Base-by-base conservation (phyloP, 2,888 invertebrate genomes). In the Arctia plantaginis region DNA sequence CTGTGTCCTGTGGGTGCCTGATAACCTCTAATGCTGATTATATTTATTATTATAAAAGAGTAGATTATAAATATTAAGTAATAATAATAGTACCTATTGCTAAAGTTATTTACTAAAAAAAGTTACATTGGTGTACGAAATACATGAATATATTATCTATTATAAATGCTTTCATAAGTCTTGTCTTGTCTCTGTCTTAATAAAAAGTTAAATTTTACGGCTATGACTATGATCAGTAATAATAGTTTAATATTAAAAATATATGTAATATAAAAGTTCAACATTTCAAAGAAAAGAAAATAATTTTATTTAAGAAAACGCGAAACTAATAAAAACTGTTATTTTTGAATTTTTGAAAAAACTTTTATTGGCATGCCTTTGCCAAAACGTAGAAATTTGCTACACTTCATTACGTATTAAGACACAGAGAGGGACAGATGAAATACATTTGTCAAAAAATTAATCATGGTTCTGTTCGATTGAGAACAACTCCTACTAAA, bases 351-450 rank as follows among this genome's bases (percentile, higher is more conserved):
- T 47, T 47, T 67, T 67, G 23, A 3, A 0, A 20, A 66, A 66
- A 66, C 27, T 30, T 55, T 55, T 55, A n/a, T n/a, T 55, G 55
- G 44, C 10, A 66, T 27, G 10, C 44, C 20, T 67, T 30, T 67
- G 67, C 66, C 66, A 67, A 67, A 67, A 44, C 44, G 30, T 44
- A 44, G n/a, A 66, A 30, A 44, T 41, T 47, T 30, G 44, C 20
- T 30, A 44, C 20, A 33, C 23, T 67, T 47, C 18, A 67, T 67
- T 67, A 67, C 30, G 7, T 27, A 62, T 67, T 44, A 30, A 12
- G 47, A 30, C 27, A 67, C 27, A 27, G 12, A 44, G 10, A 15
- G 12, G 3, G n/a, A 55, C 55, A 55, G 55, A 55, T 55, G n/a
- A 51, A 51, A 51, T n/a, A 8, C n/a, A 55, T 55, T n/a, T 55